phyloP scores from a whole-genome alignment of 2,888 invertebrate species.

The Patella depressa region DNA sequence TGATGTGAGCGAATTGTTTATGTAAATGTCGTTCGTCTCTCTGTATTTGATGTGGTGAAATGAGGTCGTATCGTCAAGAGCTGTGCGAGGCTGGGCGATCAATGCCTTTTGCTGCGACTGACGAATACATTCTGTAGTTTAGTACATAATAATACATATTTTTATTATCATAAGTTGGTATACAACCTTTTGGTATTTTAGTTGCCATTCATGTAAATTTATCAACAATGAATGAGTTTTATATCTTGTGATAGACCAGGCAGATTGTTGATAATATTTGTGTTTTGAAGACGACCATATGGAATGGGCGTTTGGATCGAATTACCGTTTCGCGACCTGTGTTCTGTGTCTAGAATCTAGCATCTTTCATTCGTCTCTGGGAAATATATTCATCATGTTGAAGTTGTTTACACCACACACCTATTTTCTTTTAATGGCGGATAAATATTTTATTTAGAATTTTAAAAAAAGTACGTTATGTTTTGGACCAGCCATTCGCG shows the following conservation, averaged over 20 bases:
- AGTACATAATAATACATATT: not conserved
- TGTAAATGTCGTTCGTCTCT: not conserved
- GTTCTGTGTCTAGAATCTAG: not conserved
- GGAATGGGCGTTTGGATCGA: not conserved
- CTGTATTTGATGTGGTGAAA: not conserved
- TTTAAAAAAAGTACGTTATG: too few species aligned
- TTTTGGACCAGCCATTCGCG: too few species aligned
- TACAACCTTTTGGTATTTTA: conserved; percentile 4
- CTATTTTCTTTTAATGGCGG: too few species aligned
- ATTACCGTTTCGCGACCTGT: not conserved
- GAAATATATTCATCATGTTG: too few species aligned
- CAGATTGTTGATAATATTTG: not conserved
- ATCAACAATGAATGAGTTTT: not conserved
- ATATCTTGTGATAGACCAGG: too few species aligned
- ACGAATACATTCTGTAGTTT: too few species aligned
- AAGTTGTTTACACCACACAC: too few species aligned
- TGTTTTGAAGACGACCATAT: conserved; percentile 2
- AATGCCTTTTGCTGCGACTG: not conserved
- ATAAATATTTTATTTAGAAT: too few species aligned
- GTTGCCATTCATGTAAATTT: not conserved
- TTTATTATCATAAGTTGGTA: not conserved
- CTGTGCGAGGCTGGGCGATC: not conserved
- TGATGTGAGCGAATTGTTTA: conserved; percentile 1
- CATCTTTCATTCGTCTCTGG: too few species aligned
- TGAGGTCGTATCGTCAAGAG: not conserved